These are phyloP conservation scores for Scolanthus callimorphus DNA, from an alignment of 92 coral and sea anemone species.

Conservation along the genomic window DNA sequence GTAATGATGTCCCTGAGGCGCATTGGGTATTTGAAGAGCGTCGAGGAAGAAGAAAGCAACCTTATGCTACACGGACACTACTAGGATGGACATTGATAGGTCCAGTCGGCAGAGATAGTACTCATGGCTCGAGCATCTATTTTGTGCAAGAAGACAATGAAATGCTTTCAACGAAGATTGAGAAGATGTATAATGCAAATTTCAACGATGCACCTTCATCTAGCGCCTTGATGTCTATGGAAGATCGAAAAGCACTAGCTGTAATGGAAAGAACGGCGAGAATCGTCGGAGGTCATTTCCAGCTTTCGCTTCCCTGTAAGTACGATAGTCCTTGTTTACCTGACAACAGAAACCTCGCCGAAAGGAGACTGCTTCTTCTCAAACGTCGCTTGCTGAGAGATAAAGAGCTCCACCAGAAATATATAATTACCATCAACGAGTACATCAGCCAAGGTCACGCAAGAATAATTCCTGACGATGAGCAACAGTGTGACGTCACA, in stretches of 20 bases:
- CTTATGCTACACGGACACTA: conserved; percentile 1
- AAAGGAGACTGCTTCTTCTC: conserved; percentile 33
- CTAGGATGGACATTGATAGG: conserved; percentile 1
- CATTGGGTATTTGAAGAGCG: neutral
- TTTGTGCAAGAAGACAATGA: conserved; percentile 29
- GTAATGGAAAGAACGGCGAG: too few species aligned
- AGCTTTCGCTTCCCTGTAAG: too few species aligned
- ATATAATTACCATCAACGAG: conserved; percentile 39
- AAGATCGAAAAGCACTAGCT: too few species aligned
- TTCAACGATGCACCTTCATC: conserved; percentile 18
- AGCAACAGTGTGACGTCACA: too few species aligned
- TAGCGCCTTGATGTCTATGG: conserved; percentile 14
- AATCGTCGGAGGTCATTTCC: too few species aligned
- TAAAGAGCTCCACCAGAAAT: conserved; percentile 20
- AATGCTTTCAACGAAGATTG: conserved; percentile 22
- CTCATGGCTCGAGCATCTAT: too few species aligned
- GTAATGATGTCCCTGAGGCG: neutral
- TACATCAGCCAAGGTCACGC: conserved; percentile 39
- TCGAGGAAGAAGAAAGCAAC: neutral
- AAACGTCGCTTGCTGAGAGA: conserved; percentile 41
- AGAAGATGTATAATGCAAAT: conserved; percentile 44
- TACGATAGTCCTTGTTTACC: conserved; percentile 35
- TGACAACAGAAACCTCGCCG: conserved; percentile 30
- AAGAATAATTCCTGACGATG: conserved; percentile 35
- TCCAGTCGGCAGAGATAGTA: neutral